phyloP scores from a whole-genome alignment of 2,797 vertebrate species.

The Typhlichthys eigenmanni region DNA sequence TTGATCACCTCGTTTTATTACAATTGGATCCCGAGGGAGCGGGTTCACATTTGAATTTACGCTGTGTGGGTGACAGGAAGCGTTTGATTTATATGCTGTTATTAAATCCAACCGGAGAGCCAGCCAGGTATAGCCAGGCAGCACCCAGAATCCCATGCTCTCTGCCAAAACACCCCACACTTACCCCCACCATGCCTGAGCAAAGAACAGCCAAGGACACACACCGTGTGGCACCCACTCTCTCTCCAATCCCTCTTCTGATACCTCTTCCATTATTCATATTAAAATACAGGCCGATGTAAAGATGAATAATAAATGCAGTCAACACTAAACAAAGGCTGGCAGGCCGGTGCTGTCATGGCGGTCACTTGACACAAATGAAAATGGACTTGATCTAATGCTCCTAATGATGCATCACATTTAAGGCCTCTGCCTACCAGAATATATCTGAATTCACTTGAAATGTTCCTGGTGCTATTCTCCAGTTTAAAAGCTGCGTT shows the following conservation, averaged over 20 bases:
- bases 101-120: constrained; percentile 78
- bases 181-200: constrained; percentile 56
- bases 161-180: constrained; percentile 47
- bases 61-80: constrained; percentile 76
- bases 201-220: constrained; percentile 73
- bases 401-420: constrained; percentile 33
- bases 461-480: constrained; percentile 11
- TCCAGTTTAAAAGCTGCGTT: background rate
- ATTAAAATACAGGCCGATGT: constrained; percentile 81
- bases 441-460: constrained; percentile 4
- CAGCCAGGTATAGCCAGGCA: constrained; percentile 61
- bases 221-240: constrained; percentile 73
- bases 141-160: constrained; percentile 56
- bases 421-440: constrained; percentile 26
- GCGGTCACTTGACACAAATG: constrained; percentile 64
- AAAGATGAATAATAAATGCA: constrained; percentile 84
- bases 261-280: constrained; percentile 84
- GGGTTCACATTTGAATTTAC: constrained; percentile 80
- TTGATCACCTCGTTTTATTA: constrained; percentile 84
- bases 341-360: constrained; percentile 60
- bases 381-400: constrained; percentile 43
- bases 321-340: constrained; percentile 81
- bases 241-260: constrained; percentile 76
- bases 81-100: constrained; percentile 84
- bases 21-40: constrained; percentile 81